Conservation (phyloP, 2,888 invertebrate genomes). For the Drosophila prostipennis region DNA sequence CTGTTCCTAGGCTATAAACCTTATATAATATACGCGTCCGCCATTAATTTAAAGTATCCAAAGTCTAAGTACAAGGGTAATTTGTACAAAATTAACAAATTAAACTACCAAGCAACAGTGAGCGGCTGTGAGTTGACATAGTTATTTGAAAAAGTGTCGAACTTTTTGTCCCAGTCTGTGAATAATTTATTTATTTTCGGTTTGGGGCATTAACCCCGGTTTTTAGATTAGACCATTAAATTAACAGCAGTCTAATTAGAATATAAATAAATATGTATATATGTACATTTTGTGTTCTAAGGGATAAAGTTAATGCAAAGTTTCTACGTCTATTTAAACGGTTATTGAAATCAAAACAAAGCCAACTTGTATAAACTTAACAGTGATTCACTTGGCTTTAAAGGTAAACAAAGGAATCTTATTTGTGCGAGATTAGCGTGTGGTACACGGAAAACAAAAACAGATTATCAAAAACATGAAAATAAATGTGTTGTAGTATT, state of each 20-base stretch:
- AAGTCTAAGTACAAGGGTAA: slow-evolving; percentile 12
- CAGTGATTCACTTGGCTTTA: slow-evolving; percentile 14
- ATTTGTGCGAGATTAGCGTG: slow-evolving; percentile 1
- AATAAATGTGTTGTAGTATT: not conserved
- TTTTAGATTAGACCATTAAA: not conserved
- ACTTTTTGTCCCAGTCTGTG: not conserved
- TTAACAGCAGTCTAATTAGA: not conserved
- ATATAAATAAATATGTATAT: too few relatives aligned
- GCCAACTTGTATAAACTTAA: not conserved
- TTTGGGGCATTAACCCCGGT: slow-evolving; percentile 1
- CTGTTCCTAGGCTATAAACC: slow-evolving; percentile 8
- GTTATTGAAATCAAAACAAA: not conserved
- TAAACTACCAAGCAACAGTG: not conserved
- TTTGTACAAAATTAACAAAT: slow-evolving; percentile 3
- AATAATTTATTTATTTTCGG: slow-evolving; percentile 3
- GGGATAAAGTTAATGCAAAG: too few relatives aligned
- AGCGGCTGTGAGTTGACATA: slow-evolving; percentile 2
- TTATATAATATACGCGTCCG: not conserved
- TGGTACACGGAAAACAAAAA: slow-evolving; percentile 7
- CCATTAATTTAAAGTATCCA: slow-evolving; percentile 16
- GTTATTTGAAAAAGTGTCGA: slow-evolving; percentile 1
- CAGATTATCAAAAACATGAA: too few relatives aligned
- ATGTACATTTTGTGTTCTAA: too few relatives aligned
- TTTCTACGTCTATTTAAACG: slow-evolving; percentile 3
- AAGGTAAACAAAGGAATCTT: slow-evolving; percentile 13